Evolutionary conservation across 2,113 vertebrate species (phyloP).

Genomic region (Trichomycterus rosablanca): DNA sequence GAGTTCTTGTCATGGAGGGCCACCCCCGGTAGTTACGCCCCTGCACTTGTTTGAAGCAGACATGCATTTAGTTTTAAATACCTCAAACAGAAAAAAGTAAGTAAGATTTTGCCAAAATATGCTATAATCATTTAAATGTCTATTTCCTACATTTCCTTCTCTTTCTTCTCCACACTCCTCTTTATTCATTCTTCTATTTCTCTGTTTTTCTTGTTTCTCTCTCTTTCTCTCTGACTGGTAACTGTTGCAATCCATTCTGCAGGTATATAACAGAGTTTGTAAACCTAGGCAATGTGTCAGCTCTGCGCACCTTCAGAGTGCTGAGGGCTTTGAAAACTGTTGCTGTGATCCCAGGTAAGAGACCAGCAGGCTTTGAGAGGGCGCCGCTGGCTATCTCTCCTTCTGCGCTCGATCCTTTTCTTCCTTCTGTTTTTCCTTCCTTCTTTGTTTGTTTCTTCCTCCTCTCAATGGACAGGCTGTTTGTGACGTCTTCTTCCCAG

Average conservation of each 20-base stretch:
- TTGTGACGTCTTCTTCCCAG: constrained; percentile 42
- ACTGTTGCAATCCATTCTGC: constrained; percentile 82
- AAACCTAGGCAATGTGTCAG: constrained; percentile 99
- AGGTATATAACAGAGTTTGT: constrained; percentile 99
- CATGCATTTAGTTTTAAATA: too few species aligned
- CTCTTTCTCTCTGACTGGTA: constrained; percentile 51
- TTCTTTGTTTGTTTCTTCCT: constrained; percentile 51
- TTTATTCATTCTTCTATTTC: too few species aligned
- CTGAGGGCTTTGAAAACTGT: constrained; percentile 99
- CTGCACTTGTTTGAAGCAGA: too few species aligned
- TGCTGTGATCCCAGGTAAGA: constrained; percentile 99
- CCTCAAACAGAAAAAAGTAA: too few species aligned
- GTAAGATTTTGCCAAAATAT: too few species aligned
- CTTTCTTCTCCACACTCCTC: too few species aligned
- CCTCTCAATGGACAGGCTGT: constrained; percentile 73
- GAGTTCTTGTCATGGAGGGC: too few species aligned
- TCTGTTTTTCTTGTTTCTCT: too few species aligned
- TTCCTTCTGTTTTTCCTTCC: constrained; percentile 39
- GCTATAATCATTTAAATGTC: too few species aligned
- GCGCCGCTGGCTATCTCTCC: constrained; percentile 30
- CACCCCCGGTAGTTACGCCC: too few species aligned
- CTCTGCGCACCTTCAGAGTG: constrained; percentile 97
- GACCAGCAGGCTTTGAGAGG: constrained; percentile 31
- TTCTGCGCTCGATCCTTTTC: constrained; percentile 27
- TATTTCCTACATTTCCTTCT: too few species aligned